phyloP scores from a whole-genome alignment of 2,888 invertebrate genomes.

The Papilio demoleus region DNA sequence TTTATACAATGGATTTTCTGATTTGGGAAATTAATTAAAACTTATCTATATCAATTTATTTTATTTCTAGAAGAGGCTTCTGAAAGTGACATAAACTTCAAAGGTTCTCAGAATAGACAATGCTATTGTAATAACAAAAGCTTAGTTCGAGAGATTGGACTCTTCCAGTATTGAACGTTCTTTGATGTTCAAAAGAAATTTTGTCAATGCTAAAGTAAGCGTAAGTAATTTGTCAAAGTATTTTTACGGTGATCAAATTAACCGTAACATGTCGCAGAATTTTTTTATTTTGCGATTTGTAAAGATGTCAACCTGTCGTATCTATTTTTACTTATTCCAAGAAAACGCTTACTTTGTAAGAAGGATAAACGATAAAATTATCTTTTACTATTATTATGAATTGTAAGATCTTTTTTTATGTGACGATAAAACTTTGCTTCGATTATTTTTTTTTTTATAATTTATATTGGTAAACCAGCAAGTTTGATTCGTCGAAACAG shows the following conservation, averaged over 20 bases:
- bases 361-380: not conserved
- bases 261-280: not conserved
- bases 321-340: not conserved
- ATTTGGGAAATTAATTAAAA: not conserved
- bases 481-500: too few relatives aligned
- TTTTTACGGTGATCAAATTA: not conserved
- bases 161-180: not conserved
- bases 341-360: too few relatives aligned
- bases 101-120: not conserved
- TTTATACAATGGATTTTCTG: too few relatives aligned
- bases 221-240: conserved; percentile 8
- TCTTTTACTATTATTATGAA: too few relatives aligned
- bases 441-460: too few relatives aligned
- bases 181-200: conserved; percentile 19
- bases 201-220: conserved; percentile 19
- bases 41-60: not conserved
- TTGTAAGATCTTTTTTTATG: too few relatives aligned
- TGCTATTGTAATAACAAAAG: conserved; percentile 6
- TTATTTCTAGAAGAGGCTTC: not conserved
- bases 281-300: not conserved
- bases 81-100: not conserved
- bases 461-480: too few relatives aligned
- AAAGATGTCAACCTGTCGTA: not conserved
- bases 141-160: conserved; percentile 10
- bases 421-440: not conserved